Base-by-base conservation (phyloP, 2,888 invertebrate genomes). In the Xanthorhoe spadicearia region DNA sequence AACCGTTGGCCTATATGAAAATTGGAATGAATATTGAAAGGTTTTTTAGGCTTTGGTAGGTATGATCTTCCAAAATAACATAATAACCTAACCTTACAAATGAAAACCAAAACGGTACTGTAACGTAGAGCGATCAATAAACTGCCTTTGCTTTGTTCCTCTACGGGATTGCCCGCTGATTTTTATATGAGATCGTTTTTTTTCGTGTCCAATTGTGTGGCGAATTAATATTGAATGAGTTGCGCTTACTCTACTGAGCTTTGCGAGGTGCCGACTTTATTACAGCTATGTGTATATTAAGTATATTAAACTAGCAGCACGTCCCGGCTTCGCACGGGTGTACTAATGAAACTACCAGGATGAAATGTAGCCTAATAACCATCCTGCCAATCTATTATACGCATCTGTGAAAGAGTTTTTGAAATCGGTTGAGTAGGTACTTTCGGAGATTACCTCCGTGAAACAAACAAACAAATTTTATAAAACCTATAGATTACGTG, bases 151-250 rank as follows among this genome's bases (percentile, higher is more conserved):
- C 48, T 23, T 51, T 51, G 13, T 19, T 49, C 38, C 18, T 59
- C 18, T 48, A 8, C 15, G 19, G 17, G 17, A 58, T 61, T 66
- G 43, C 17, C 69, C 48, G 66, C 57, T 52, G 61, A 52, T 57
- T 75, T 75, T 70, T 73, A 61, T 69, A 69, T 64, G 63, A 66
- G 67, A 63, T 60, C 53, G 69, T 73, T 61, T 46, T 72, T 76
- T 74, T 56, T 61, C n/a, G 52, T 74, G 73, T 74, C 67, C 69
- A 77, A 77, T 76, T 74, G 53, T 66, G 55, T 71, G 62, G 65
- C 63, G 62, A 70, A 67, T 75, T 71, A 75, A 74, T 73, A 75
- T 74, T 74, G 54, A 63, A 72, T 71, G 66, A 73, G 72, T 63
- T 49, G 61, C 61, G 64, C 71, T 68, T 67, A 64, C 64, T 64